Evolutionary conservation across 2,113 vertebrate genomes (phyloP).

Genomic region (Catharus minimus): DNA sequence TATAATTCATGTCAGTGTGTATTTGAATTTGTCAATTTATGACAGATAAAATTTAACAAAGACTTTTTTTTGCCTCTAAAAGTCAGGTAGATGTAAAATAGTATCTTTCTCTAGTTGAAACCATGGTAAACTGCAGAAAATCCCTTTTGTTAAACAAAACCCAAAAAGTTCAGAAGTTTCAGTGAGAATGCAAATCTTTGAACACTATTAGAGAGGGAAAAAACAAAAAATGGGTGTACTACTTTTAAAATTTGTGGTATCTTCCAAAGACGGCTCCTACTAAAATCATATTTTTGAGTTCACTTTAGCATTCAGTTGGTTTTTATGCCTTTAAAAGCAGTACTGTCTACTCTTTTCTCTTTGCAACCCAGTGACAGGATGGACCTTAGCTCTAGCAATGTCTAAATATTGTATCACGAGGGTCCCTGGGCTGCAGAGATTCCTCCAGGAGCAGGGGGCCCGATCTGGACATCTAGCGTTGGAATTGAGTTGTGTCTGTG

Average conservation of each 20-base stretch:
- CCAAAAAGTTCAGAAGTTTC: neutral
- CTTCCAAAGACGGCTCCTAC: neutral
- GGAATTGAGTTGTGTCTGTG: neutral
- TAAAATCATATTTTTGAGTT: neutral
- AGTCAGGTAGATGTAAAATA: neutral
- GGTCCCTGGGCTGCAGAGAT: neutral
- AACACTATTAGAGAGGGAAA: neutral
- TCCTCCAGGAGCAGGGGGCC: neutral
- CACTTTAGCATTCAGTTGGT: neutral
- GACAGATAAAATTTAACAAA: neutral
- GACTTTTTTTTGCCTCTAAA: neutral
- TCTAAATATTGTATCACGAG: neutral
- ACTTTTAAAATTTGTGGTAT: neutral
- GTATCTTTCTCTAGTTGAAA: neutral
- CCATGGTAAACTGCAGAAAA: neutral
- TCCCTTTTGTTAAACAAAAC: neutral
- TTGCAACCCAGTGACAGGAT: neutral
- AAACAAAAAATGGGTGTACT: rapidly evolving
- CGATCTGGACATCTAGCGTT: rapidly evolving
- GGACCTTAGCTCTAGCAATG: neutral
- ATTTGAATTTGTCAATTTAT: neutral
- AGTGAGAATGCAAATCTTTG: neutral
- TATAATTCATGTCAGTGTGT: neutral
- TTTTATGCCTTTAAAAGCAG: neutral
- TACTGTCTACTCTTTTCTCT: neutral